These are phyloP conservation scores for Drosophila trapezifrons DNA, from an alignment of 1,140 invertebrate species.

Conservation along the genomic window DNA sequence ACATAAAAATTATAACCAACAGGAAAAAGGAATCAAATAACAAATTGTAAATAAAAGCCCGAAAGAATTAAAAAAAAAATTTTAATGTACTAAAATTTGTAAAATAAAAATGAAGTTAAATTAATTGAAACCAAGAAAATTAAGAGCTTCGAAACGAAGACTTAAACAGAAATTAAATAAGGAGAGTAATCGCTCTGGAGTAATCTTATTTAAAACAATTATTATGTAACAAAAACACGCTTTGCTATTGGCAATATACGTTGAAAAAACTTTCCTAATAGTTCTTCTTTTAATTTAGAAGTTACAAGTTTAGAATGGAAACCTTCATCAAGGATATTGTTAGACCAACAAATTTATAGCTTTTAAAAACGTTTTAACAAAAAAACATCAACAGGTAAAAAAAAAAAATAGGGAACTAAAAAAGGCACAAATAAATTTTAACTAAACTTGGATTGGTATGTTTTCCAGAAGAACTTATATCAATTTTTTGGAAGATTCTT, in stretches of 20 bases:
- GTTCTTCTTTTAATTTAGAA: conserved; percentile 8
- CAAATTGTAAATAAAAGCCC: not conserved
- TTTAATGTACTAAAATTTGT: no score
- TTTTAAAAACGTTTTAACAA: conserved; percentile 69
- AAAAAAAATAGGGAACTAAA: conserved; percentile 50
- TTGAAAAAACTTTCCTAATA: conserved; percentile 65
- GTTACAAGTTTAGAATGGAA: conserved; percentile 23
- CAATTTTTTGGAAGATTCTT: conserved; percentile 17
- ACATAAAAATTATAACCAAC: not conserved
- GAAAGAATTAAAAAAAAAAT: no score
- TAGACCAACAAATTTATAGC: conserved; percentile 81
- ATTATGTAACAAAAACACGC: conserved; percentile 70
- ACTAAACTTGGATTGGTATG: conserved; percentile 18
- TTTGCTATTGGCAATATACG: conserved; percentile 76
- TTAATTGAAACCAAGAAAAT: not conserved
- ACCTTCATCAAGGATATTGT: conserved; percentile 74
- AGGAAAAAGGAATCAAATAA: not conserved
- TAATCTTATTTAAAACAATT: conserved; percentile 37
- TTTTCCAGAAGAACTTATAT: not conserved
- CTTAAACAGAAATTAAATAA: conserved; percentile 1
- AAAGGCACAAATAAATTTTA: conserved; percentile 52
- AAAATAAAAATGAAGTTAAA: conserved; percentile 24
- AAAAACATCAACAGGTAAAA: conserved; percentile 62
- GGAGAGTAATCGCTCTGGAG: conserved; percentile 9
- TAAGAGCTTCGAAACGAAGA: conserved; percentile 2